Conservation (phyloP, 2,113 vertebrate genomes). For the Lepus europaeus region DNA sequence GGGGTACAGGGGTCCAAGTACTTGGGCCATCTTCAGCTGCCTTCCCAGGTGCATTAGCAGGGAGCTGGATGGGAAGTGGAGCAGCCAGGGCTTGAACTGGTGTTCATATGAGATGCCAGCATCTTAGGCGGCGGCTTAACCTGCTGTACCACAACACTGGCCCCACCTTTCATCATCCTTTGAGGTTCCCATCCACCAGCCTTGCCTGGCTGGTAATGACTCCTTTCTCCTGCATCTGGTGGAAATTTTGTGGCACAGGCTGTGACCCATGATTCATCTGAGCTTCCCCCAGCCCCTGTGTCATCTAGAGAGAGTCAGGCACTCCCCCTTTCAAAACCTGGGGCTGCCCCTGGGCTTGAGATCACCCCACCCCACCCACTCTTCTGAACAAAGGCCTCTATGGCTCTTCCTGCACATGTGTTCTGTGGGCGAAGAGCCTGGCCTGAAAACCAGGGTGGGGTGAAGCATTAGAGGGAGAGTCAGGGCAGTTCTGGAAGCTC, state of each 20-base stretch:
- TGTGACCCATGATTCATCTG: conserved; percentile 7
- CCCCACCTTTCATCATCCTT: not conserved
- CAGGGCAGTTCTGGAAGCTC: not conserved
- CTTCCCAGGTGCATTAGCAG: too few relatives aligned
- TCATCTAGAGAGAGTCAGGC: not conserved
- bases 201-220: conserved; percentile 26
- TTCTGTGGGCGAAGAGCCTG: not conserved
- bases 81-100: too few relatives aligned
- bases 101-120: too few relatives aligned
- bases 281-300: not conserved
- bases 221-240: conserved; percentile 1
- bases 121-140: too few relatives aligned
- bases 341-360: not conserved
- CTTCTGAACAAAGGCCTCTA: not conserved
- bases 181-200: not conserved
- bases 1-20: too few relatives aligned
- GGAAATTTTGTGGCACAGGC: not conserved
- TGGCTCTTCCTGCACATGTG: not conserved
- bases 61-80: too few relatives aligned
- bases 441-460: not conserved
- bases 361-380: not conserved
- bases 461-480: not conserved
- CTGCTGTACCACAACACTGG: too few relatives aligned
- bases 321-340: not conserved
- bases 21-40: too few relatives aligned